A percentile compares a stretch with the other conserved stretches of the same genome.
phyloP scores from a whole-genome alignment of 2,797 vertebrate genomes.

The Myotis findleyi region DNA sequence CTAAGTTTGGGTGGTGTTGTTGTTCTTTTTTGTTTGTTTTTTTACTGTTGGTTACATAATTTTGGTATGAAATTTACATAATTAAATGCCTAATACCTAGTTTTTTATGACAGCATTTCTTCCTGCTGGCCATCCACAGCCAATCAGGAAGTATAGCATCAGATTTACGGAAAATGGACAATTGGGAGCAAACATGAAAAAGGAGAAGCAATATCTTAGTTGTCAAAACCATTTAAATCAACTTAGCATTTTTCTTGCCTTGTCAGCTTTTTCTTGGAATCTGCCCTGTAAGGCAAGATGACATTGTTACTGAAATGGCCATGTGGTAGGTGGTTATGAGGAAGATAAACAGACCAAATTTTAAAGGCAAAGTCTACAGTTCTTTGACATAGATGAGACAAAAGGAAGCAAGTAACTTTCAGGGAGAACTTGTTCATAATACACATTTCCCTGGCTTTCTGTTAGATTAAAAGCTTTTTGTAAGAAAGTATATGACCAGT shows the following conservation, averaged over 20 bases:
- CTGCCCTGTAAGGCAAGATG: background rate
- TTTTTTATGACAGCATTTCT: conserved; percentile 23
- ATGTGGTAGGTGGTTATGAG: background rate
- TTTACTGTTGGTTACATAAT: background rate
- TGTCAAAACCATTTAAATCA: conserved; percentile 54
- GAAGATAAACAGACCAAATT: background rate
- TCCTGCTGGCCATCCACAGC: background rate
- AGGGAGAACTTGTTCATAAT: background rate
- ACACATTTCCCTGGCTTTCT: background rate
- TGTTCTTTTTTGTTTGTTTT: background rate
- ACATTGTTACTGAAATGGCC: background rate
- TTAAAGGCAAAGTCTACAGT: background rate
- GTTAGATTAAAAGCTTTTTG: background rate
- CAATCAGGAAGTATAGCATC: background rate
- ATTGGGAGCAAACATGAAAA: background rate
- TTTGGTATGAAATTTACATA: conserved; percentile 31
- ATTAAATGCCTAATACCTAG: background rate
- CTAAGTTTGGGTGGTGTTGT: background rate
- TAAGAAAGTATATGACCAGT: background rate
- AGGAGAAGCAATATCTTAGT: background rate
- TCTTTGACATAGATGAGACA: background rate
- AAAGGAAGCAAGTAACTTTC: background rate
- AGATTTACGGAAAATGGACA: conserved; percentile 10
- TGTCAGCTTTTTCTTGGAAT: background rate
- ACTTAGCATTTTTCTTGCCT: conserved; percentile 31